Base-by-base conservation (phyloP, 2,113 vertebrate genomes). In the Aviceda subcristata region DNA sequence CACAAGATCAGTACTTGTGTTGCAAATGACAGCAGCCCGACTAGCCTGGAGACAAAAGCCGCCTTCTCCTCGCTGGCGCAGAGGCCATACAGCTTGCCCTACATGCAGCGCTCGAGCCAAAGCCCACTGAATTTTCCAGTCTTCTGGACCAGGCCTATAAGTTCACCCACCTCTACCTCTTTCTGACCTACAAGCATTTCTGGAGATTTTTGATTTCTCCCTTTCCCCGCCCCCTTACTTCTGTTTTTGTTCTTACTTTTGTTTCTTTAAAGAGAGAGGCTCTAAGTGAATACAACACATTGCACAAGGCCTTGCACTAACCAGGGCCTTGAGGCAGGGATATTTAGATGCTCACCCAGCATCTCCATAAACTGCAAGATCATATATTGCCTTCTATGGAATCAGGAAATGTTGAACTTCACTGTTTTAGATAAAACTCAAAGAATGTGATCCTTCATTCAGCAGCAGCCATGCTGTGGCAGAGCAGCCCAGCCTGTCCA, bases 61-160 rank as follows among this genome's bases (percentile, higher is more conserved):
- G 82, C 82, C 39, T 60, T 73, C 55, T 79, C 13, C 29, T 64
- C 9, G 3, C 29, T 11, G 39, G 51, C 63, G 21, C 57, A 73
- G 27, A 62, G 48, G 56, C 45, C 69, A 24, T 43, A 46, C 18
- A 62, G 14, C 59, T 64, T 74, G 27, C 5, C 15, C 21, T 51
- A n/a, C 4, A 4, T 10, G 7, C 8, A 64, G 32, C 0, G 1
- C 22, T 57, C 0, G 0, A 85, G 53, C 20, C 57, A 93, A 81
- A 94, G 41, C 21, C 14, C 17, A 55, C 5, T 16, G 27, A 60
- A 39, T 45, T 64, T 80, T 88, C 74, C 5, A 2, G 7, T 71
- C 18, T 77, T 63, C 63, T 67, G 26, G 43, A 48, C 45, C 43
- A 29, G 1, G 5, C 7, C 57, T 63, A 0, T 10, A 87, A 56